Conservation (phyloP, 1,140 invertebrate genomes). For the Ylistrum balloti region DNA sequence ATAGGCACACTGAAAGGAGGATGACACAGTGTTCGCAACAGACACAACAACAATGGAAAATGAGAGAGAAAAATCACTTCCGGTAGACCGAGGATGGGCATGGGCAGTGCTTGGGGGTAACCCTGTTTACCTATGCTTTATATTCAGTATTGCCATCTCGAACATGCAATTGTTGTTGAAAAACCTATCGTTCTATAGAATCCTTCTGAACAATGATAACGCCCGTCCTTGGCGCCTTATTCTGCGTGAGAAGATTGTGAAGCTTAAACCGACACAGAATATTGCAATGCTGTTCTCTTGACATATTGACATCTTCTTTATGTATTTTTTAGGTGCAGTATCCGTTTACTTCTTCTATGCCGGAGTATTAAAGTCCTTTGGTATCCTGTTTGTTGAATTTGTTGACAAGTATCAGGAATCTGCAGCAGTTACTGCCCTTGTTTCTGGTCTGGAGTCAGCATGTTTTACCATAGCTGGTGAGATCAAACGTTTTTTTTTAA, state of each 20-base stretch:
- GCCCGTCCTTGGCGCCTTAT: no score
- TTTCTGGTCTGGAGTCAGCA: conserved; percentile 52
- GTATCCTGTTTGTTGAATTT: conserved; percentile 58
- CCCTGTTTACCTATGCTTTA: no score
- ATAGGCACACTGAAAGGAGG: not conserved
- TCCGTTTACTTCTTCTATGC: conserved; percentile 41
- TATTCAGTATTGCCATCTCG: no score
- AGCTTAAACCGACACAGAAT: no score
- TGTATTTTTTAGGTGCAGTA: not conserved
- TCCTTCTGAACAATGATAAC: no score
- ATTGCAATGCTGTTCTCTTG: no score
- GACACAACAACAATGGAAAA: not conserved
- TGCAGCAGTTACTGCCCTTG: conserved; percentile 48
- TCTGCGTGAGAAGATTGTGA: no score
- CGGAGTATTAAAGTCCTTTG: conserved; percentile 56
- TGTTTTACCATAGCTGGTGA: conserved; percentile 52
- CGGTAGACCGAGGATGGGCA: not conserved
- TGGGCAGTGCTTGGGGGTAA: not conserved
- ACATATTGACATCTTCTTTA: no score
- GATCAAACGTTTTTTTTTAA: no score
- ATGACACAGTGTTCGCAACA: not conserved
- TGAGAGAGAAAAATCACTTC: not conserved
- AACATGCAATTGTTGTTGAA: no score
- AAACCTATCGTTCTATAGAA: no score
- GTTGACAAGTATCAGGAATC: conserved; percentile 51